These are phyloP conservation scores for Melanchra persicariae DNA, from an alignment of 2,888 invertebrate genomes.

Conservation along the genomic window DNA sequence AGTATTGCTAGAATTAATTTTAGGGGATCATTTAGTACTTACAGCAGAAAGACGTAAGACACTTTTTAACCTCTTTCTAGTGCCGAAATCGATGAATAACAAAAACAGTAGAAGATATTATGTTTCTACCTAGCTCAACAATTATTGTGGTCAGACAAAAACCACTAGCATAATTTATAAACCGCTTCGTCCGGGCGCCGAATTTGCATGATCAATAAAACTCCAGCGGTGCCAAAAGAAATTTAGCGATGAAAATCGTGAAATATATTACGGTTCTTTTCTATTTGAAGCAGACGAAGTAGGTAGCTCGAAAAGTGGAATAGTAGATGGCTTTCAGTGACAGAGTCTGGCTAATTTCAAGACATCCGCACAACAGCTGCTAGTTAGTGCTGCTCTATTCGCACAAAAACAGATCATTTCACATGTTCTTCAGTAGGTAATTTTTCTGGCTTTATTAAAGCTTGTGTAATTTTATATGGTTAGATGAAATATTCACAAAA, in stretches of 20 bases:
- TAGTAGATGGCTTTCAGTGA: neutral
- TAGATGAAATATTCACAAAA: neutral
- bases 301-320: slow-evolving; percentile 15
- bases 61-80: neutral
- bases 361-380: neutral
- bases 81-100: neutral
- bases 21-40: too few relatives aligned
- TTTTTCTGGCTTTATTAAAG: too few relatives aligned
- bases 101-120: neutral
- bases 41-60: neutral
- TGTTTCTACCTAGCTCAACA: neutral
- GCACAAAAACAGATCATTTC: neutral
- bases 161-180: neutral
- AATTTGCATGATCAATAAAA: slow-evolving; percentile 10
- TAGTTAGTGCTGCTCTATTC: slow-evolving; percentile 6
- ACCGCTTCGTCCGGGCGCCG: neutral
- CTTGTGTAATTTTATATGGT: too few relatives aligned
- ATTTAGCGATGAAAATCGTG: slow-evolving; percentile 4
- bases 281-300: slow-evolving; percentile 12
- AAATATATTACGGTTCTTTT: slow-evolving; percentile 9
- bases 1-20: too few relatives aligned
- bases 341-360: slow-evolving; percentile 1
- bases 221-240: slow-evolving; percentile 10
- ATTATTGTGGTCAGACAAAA: neutral
- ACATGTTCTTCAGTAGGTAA: too few relatives aligned